A percentile compares a stretch with the other conserved stretches of the same genome.
Evolutionary conservation across 2,113 vertebrate species (phyloP).

Genomic region (Merops nubicus): DNA sequence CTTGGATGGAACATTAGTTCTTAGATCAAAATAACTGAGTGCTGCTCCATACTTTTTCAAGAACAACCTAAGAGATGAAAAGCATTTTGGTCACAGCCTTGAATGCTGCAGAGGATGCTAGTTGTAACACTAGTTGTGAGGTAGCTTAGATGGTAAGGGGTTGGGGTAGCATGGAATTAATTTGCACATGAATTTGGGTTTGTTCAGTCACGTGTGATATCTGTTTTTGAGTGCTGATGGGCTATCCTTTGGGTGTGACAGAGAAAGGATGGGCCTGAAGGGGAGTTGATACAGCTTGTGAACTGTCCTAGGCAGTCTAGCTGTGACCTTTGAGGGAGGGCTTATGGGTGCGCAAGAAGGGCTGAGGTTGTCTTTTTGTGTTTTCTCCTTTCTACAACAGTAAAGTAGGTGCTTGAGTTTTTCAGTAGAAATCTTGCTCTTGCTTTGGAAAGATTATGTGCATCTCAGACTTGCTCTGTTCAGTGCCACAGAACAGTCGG

Average conservation of each 20-base stretch:
- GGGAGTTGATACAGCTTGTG: neutral
- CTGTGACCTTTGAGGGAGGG: neutral
- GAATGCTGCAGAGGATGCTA: neutral
- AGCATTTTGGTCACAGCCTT: neutral
- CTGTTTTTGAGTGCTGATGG: neutral
- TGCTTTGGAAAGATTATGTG: neutral
- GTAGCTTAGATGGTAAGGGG: neutral
- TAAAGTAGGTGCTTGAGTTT: neutral
- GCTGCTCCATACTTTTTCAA: neutral
- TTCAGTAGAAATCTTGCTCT: neutral
- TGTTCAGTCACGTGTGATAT: neutral
- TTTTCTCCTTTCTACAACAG: neutral
- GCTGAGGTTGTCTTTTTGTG: neutral
- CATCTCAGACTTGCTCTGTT: neutral
- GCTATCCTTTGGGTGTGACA: neutral
- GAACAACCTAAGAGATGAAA: neutral
- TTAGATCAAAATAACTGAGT: neutral
- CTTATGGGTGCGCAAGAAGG: neutral
- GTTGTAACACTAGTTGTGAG: neutral
- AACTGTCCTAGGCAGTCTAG: neutral
- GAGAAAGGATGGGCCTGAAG: neutral
- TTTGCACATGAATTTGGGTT: neutral
- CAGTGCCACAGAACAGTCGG: neutral
- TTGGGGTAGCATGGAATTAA: neutral
- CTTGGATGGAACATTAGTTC: neutral